Conservation (phyloP, 2,113 vertebrate species). For the Anarrhichthys ocellatus region DNA sequence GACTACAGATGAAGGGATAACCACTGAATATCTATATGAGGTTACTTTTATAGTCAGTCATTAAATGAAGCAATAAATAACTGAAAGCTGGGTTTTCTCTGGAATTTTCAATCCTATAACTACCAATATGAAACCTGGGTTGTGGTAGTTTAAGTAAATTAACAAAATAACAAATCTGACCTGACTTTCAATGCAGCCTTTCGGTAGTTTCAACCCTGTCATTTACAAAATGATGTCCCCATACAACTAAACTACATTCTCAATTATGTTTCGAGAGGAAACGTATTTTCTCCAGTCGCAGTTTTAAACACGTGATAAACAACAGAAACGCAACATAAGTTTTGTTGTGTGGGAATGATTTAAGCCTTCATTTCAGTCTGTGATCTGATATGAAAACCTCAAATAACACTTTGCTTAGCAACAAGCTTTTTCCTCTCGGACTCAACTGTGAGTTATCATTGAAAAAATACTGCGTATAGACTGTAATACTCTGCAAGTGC, state of each 20-base stretch:
- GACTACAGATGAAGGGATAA: not conserved
- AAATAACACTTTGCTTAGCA: slow-evolving; percentile 40
- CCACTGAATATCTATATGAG: not conserved
- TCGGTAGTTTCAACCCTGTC: too few relatives aligned
- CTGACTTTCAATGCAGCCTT: not conserved
- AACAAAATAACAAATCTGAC: not conserved
- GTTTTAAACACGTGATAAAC: too few relatives aligned
- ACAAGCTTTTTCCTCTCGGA: slow-evolving; percentile 27
- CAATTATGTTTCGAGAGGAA: too few relatives aligned
- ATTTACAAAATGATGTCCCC: too few relatives aligned
- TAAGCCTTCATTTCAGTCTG: slow-evolving; percentile 16
- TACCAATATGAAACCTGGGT: too few relatives aligned
- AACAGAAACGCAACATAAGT: too few relatives aligned
- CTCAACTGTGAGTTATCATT: slow-evolving; percentile 47
- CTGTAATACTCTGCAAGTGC: slow-evolving; percentile 17
- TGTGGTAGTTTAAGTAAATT: too few relatives aligned
- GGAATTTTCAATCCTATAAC: not conserved
- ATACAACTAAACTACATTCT: too few relatives aligned
- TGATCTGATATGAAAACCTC: slow-evolving; percentile 47
- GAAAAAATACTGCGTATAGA: slow-evolving; percentile 41
- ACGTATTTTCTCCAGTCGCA: too few relatives aligned
- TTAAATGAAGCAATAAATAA: not conserved
- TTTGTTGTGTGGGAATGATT: not conserved
- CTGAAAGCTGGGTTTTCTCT: not conserved
- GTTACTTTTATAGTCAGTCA: not conserved